Evolutionary conservation across 30 jellyfish, hydroid and myxozoan genomes (phyloP).

Genomic region (Phacellophora camtschatica): DNA sequence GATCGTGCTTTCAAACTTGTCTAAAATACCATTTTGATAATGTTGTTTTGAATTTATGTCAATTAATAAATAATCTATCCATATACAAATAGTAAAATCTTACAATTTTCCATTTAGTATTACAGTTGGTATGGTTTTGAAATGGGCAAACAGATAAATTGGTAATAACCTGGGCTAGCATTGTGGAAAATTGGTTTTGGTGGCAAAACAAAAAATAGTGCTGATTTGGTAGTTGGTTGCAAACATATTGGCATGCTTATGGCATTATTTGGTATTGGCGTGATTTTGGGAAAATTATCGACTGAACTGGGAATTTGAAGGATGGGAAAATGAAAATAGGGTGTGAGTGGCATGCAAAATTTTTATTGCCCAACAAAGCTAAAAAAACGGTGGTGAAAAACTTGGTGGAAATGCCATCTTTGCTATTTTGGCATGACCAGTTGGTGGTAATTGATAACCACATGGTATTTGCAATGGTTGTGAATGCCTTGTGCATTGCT

Average conservation of each 20-base stretch:
- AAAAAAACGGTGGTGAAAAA: neutral
- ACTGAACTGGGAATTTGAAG: neutral
- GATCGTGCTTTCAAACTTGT: too few relatives aligned
- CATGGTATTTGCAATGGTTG: too few relatives aligned
- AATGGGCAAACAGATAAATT: slow-evolving; percentile 42
- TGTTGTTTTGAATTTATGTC: too few relatives aligned
- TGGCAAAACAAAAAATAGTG: too few relatives aligned
- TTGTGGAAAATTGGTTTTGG: slow-evolving; percentile 27
- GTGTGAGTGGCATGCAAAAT: slow-evolving; percentile 26
- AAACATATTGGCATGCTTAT: neutral
- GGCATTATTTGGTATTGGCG: neutral
- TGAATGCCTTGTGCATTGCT: too few relatives aligned
- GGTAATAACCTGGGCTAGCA: slow-evolving; percentile 47
- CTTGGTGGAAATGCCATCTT: neutral
- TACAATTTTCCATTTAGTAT: slow-evolving; percentile 55
- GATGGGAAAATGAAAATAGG: slow-evolving; percentile 5
- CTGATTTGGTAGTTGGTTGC: too few relatives aligned
- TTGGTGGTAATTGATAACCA: neutral
- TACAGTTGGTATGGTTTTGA: slow-evolving; percentile 55
- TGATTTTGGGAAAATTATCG: neutral
- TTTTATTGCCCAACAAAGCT: neutral
- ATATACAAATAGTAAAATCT: too few relatives aligned
- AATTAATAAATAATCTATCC: too few relatives aligned
- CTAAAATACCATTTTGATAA: too few relatives aligned
- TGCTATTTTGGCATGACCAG: neutral